Evolutionary conservation across 1,140 invertebrate genomes (phyloP).

Genomic region (Archivesica marissinica): DNA sequence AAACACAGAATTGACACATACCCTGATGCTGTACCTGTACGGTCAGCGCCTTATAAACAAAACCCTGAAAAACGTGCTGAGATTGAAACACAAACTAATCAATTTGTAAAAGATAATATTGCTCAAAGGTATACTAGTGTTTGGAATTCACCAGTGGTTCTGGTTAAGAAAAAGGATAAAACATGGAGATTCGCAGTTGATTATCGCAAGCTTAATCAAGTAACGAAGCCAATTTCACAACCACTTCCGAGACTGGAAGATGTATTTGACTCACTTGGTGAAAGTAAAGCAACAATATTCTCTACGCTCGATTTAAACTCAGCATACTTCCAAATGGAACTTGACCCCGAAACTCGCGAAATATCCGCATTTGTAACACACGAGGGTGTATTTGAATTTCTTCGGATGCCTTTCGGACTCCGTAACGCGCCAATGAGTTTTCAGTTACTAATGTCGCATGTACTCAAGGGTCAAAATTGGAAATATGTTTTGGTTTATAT

Average conservation of each 20-base stretch:
- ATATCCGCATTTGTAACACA: slow-evolving; percentile 63
- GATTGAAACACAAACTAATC: slow-evolving; percentile 45
- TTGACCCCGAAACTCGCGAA: slow-evolving; percentile 57
- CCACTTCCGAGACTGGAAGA: slow-evolving; percentile 54
- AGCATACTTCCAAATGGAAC: slow-evolving; percentile 62
- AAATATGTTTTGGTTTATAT: slow-evolving; percentile 63
- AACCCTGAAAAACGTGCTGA: slow-evolving; percentile 21
- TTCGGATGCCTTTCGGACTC: slow-evolving; percentile 62
- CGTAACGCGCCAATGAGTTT: slow-evolving; percentile 46
- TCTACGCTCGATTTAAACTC: slow-evolving; percentile 56
- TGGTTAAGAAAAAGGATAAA: slow-evolving; percentile 66
- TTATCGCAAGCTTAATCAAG: slow-evolving; percentile 61
- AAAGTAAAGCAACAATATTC: slow-evolving; percentile 49
- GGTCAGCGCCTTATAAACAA: slow-evolving; percentile 34
- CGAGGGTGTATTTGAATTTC: slow-evolving; percentile 55
- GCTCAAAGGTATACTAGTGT: slow-evolving; percentile 43
- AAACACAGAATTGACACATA: slow-evolving; percentile 58
- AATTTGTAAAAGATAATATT: slow-evolving; percentile 54
- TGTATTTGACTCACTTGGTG: slow-evolving; percentile 52
- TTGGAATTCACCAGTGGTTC: slow-evolving; percentile 65
- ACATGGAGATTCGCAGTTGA: slow-evolving; percentile 61
- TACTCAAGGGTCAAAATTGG: slow-evolving; percentile 46
- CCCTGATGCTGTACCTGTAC: slow-evolving; percentile 35
- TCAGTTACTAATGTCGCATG: slow-evolving; percentile 51
- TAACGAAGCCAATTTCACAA: slow-evolving; percentile 40